Evolutionary conservation across 2,888 invertebrate species (phyloP).

Genomic region (Sesia apiformis): DNA sequence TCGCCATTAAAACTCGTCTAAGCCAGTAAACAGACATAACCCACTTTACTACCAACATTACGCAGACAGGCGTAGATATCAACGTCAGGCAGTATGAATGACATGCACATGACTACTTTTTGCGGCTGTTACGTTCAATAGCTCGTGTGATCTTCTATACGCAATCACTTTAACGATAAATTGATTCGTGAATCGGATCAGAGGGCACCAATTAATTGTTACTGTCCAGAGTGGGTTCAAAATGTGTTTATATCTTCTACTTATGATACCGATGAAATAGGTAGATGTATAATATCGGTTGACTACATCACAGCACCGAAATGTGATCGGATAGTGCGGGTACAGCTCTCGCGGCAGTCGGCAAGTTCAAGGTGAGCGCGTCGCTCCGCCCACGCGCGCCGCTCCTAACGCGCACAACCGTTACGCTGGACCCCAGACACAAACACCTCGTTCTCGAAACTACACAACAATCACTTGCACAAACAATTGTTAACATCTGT

Average conservation of each 20-base stretch:
- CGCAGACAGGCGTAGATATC: conserved; percentile 27
- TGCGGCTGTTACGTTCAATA: conserved; percentile 5
- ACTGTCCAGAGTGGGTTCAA: no score
- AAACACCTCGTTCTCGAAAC: conserved; percentile 35
- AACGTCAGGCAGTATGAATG: conserved; percentile 55
- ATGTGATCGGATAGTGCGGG: conserved; percentile 27
- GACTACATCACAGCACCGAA: conserved; percentile 26
- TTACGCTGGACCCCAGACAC: conserved; percentile 53
- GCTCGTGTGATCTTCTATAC: background rate
- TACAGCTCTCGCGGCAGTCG: conserved; percentile 38
- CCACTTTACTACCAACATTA: conserved; percentile 36
- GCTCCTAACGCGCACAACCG: conserved; percentile 55
- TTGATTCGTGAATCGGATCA: no score
- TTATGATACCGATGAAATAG: no score
- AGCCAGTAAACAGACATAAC: conserved; percentile 36
- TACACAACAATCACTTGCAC: conserved; percentile 12
- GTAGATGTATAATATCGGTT: background rate
- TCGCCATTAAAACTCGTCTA: conserved; percentile 28
- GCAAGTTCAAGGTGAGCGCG: conserved; percentile 74
- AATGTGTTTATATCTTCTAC: no score
- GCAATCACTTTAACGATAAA: no score
- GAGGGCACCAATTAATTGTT: no score
- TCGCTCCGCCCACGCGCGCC: conserved; percentile 64
- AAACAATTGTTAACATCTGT: background rate
- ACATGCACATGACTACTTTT: conserved; percentile 43